Conservation (phyloP, 1,140 invertebrate genomes). For the Saccostrea cuccullata region DNA sequence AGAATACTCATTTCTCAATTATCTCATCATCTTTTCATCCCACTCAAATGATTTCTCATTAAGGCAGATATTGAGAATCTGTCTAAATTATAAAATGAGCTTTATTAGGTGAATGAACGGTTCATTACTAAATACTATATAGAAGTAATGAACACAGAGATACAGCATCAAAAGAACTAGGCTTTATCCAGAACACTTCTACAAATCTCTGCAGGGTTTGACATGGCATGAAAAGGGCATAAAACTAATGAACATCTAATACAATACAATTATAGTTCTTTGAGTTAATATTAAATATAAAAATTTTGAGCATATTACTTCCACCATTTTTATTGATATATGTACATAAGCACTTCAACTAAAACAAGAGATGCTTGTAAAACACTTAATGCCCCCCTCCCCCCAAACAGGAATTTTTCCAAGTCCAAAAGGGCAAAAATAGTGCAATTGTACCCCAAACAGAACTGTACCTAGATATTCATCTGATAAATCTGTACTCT, state of each 20-base stretch:
- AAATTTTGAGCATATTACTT: background rate
- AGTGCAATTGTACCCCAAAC: too few relatives aligned
- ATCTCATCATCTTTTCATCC: background rate
- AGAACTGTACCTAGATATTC: too few relatives aligned
- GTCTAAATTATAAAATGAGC: background rate
- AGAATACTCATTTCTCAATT: background rate
- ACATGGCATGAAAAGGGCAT: background rate
- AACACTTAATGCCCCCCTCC: too few relatives aligned
- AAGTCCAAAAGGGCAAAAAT: too few relatives aligned
- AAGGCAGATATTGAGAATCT: background rate
- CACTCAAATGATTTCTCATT: conserved; percentile 5
- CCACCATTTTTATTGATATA: too few relatives aligned
- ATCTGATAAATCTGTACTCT: too few relatives aligned
- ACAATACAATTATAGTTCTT: background rate
- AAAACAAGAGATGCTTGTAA: too few relatives aligned
- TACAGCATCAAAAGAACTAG: background rate
- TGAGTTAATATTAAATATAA: background rate
- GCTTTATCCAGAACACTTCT: background rate
- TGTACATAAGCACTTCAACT: too few relatives aligned
- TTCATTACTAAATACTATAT: background rate
- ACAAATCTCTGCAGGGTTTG: background rate
- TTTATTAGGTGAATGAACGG: background rate
- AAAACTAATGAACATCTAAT: background rate
- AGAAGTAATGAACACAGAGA: background rate
- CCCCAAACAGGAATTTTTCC: too few relatives aligned